Conservation (phyloP, 92 coral and sea anemone genomes). For the Palythoa grandiflora region DNA sequence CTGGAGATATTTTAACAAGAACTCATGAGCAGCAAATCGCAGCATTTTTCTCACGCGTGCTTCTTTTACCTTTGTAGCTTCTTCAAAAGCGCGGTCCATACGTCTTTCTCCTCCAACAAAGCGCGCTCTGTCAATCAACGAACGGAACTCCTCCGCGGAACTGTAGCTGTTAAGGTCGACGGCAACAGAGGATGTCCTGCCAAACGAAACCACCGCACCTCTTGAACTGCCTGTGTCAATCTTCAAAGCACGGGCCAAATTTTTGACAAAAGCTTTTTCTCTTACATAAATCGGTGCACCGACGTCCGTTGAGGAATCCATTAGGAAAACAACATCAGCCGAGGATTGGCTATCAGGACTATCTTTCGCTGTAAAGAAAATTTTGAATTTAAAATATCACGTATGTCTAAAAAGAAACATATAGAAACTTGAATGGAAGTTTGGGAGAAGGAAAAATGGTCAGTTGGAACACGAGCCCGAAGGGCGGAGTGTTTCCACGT, state of each 20-base stretch:
- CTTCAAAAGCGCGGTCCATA: slow-evolving; percentile 28
- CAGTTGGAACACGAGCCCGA: too few species aligned
- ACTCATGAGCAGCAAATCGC: too few species aligned
- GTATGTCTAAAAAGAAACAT: neutral
- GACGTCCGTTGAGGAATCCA: slow-evolving; percentile 45
- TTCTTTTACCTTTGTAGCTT: slow-evolving; percentile 33
- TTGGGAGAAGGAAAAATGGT: too few species aligned
- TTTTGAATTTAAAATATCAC: neutral
- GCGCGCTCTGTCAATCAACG: slow-evolving; percentile 34
- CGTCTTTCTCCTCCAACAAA: slow-evolving; percentile 38
- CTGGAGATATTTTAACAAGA: too few species aligned
- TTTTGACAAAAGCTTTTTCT: slow-evolving; percentile 38
- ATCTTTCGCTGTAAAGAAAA: neutral
- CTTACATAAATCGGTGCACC: slow-evolving; percentile 36
- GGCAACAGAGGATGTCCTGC: neutral
- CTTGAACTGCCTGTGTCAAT: slow-evolving; percentile 33
- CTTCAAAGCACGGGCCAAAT: slow-evolving; percentile 34
- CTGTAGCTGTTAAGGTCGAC: slow-evolving; percentile 26
- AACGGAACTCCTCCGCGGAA: slow-evolving; percentile 29
- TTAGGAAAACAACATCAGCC: slow-evolving; percentile 32
- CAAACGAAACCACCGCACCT: slow-evolving; percentile 40
- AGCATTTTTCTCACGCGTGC: neutral
- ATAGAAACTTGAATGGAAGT: too few species aligned
- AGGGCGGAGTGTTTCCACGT: too few species aligned
- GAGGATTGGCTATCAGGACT: neutral